Evolutionary conservation across 1,140 invertebrate genomes (phyloP).

Genomic region (Goniozus legneri): DNA sequence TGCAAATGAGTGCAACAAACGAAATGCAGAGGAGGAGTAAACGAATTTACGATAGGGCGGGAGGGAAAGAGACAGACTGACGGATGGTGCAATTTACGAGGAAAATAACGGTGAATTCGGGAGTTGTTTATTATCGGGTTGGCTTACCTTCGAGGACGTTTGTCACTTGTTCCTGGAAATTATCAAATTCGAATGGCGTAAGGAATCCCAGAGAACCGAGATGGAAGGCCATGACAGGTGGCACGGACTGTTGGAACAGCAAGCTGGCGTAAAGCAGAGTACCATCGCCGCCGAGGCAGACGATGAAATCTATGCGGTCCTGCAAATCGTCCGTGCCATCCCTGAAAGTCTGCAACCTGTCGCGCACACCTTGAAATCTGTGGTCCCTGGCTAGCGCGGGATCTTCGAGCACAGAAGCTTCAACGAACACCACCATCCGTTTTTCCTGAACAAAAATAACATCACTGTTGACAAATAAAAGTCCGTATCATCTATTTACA

Average conservation of each 20-base stretch:
- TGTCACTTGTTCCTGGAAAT: conserved; percentile 90
- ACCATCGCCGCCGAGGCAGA: conserved; percentile 95
- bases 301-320: conserved; percentile 95
- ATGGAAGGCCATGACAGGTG: conserved; percentile 97
- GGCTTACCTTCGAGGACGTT: conserved; percentile 78
- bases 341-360: conserved; percentile 85
- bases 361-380: conserved; percentile 70
- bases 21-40: too few species aligned
- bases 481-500: too few species aligned
- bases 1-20: too few species aligned
- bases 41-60: too few species aligned
- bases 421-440: conserved; percentile 91
- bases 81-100: too few species aligned
- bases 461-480: too few species aligned
- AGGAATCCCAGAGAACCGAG: conserved; percentile 95
- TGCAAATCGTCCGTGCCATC: conserved; percentile 83
- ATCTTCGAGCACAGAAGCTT: conserved; percentile 85
- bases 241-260: conserved; percentile 92
- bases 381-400: conserved; percentile 66
- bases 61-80: too few species aligned
- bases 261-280: conserved; percentile 92
- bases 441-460: conserved; percentile 67
- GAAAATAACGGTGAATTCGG: too few species aligned
- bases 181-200: conserved; percentile 93
- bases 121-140: too few species aligned